Percentiles rank a stretch among this genome's conserved stretches.
These are phyloP conservation scores for Clitarchus hookeri DNA, from an alignment of 2,888 invertebrate species.

Conservation along the genomic window DNA sequence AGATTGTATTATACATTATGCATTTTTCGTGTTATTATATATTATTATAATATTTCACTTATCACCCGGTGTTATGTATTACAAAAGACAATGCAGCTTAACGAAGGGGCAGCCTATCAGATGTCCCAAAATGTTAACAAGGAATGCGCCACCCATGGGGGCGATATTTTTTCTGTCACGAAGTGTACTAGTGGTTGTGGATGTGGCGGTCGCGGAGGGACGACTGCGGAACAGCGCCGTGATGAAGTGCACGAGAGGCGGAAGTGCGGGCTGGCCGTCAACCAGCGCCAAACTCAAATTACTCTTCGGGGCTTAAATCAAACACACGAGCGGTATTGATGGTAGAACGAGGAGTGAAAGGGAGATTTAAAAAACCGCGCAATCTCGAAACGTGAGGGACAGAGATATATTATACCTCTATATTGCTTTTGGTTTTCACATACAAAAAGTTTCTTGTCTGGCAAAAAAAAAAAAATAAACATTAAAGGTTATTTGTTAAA, in stretches of 20 bases:
- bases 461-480: not conserved
- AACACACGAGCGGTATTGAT: not conserved
- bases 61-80: too few species aligned
- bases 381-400: not conserved
- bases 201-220: not conserved
- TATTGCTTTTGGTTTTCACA: not conserved
- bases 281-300: slow-evolving; percentile 1
- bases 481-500: too few species aligned
- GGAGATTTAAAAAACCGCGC: not conserved
- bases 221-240: not conserved
- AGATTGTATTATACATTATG: too few species aligned
- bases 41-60: too few species aligned
- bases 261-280: not conserved
- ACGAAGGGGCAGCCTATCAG: too few species aligned
- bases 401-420: not conserved
- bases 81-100: too few species aligned
- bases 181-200: too few species aligned
- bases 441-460: not conserved
- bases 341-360: not conserved
- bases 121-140: too few species aligned
- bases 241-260: not conserved
- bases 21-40: too few species aligned
- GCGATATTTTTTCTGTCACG: too few species aligned
- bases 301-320: not conserved
- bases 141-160: too few species aligned